These are phyloP conservation scores for Drosophila triauraria DNA, from an alignment of 1,140 invertebrate species.

Conservation along the genomic window DNA sequence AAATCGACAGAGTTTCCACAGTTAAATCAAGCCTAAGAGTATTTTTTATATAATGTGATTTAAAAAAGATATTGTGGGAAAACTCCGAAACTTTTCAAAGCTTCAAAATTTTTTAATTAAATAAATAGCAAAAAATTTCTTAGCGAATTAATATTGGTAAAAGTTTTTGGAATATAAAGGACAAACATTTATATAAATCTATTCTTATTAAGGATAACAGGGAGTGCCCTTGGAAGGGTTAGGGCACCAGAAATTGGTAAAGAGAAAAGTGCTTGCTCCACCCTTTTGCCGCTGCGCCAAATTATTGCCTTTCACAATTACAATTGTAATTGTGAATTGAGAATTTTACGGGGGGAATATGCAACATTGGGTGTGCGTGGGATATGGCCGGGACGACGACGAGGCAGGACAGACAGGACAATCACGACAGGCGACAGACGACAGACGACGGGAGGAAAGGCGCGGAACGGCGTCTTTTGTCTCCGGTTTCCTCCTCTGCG, in stretches of 20 bases:
- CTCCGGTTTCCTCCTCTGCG: conserved; percentile 4
- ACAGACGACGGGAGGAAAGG: not conserved
- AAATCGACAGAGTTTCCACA: too few species aligned
- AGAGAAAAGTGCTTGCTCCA: not conserved
- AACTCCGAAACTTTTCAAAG: too few species aligned
- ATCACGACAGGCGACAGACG: too few species aligned
- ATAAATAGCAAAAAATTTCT: too few species aligned
- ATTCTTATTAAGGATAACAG: too few species aligned
- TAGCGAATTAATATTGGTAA: too few species aligned
- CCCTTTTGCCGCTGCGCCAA: not conserved
- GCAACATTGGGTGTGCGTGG: conserved; percentile 23
- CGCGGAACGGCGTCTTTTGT: conserved; percentile 21
- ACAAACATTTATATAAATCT: too few species aligned
- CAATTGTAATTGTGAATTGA: conserved; percentile 65
- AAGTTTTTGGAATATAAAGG: too few species aligned
- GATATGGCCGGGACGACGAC: not conserved
- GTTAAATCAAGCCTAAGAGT: too few species aligned
- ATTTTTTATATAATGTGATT: too few species aligned
- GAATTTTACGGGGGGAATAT: conserved; percentile 40
- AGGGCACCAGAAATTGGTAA: conserved; percentile 1
- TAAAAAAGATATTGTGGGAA: too few species aligned
- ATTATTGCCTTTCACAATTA: conserved; percentile 60
- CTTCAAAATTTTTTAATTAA: too few species aligned
- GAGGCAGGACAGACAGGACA: not conserved
- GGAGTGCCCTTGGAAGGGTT: not conserved